phyloP scores from a whole-genome alignment of 1,140 invertebrate species.

The Wasmannia auropunctata region DNA sequence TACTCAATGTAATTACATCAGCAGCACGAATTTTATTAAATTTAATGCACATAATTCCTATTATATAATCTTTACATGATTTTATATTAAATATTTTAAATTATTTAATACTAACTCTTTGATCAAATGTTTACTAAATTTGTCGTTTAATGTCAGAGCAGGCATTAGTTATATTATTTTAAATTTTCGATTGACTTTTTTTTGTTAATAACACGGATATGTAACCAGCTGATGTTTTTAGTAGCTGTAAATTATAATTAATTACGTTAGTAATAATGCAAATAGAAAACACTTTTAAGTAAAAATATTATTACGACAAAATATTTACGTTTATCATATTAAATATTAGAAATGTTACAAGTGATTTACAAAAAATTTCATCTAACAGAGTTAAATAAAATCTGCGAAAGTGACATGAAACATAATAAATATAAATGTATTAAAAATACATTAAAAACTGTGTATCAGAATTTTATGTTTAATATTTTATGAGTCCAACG shows the following conservation, averaged over 20 bases:
- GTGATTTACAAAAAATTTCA: background rate
- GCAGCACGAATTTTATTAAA: background rate
- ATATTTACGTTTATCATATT: too few relatives aligned
- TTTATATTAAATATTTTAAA: background rate
- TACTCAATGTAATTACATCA: background rate
- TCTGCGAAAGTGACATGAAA: too few relatives aligned
- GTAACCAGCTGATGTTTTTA: slow-evolving; percentile 41
- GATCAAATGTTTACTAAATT: background rate
- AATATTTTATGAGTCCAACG: background rate
- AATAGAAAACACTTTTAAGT: too few relatives aligned
- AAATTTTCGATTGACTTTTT: background rate
- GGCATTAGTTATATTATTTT: background rate
- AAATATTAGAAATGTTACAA: background rate
- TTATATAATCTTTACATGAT: background rate
- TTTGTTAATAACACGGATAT: slow-evolving; percentile 16
- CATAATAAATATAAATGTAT: background rate
- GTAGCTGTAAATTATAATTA: slow-evolving; percentile 38
- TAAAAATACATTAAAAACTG: background rate
- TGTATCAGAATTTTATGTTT: background rate
- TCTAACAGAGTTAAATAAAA: too few relatives aligned
- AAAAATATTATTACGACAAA: too few relatives aligned
- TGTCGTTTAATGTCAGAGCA: background rate
- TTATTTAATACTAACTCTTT: background rate
- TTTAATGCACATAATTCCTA: background rate
- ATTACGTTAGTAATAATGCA: background rate